Conservation (phyloP, 64 coral and sea anemone genomes). For the Pachyseris speciosa region DNA sequence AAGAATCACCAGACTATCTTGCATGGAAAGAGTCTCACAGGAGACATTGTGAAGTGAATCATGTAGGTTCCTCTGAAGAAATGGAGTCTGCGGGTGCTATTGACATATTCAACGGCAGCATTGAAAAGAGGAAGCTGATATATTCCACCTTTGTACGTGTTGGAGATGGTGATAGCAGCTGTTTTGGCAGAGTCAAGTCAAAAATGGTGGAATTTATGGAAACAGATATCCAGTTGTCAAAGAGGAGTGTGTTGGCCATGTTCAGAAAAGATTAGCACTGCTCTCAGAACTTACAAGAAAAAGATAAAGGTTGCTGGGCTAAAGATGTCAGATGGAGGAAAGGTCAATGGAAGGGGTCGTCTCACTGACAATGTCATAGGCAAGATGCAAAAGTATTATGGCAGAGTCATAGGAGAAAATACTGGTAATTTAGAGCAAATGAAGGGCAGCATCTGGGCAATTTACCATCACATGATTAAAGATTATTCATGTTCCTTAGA, state of each 20-base stretch:
- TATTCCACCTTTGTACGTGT: slow-evolving; percentile 51
- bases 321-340: slow-evolving; percentile 38
- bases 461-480: no score
- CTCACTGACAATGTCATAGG: slow-evolving; percentile 40
- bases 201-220: slow-evolving; percentile 23
- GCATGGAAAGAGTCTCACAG: slow-evolving; percentile 22
- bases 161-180: slow-evolving; percentile 64
- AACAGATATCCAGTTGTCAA: slow-evolving; percentile 1
- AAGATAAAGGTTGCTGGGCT: slow-evolving; percentile 29
- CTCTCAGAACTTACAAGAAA: slow-evolving; percentile 49
- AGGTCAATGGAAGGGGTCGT: background rate
- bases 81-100: slow-evolving; percentile 3
- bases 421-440: no score
- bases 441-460: no score
- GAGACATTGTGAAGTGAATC: slow-evolving; percentile 1
- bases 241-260: slow-evolving; percentile 67
- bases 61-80: slow-evolving; percentile 21
- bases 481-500: background rate
- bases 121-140: background rate
- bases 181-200: slow-evolving; percentile 43
- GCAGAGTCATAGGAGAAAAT: slow-evolving; percentile 14
- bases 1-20: background rate
- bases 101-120: slow-evolving; percentile 36
- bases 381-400: no score
- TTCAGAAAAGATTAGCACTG: slow-evolving; percentile 55